Percentiles rank a stretch among this genome's conserved stretches.
Evolutionary conservation across 1,140 invertebrate genomes (phyloP).

Genomic region (Eumaeus atala): DNA sequence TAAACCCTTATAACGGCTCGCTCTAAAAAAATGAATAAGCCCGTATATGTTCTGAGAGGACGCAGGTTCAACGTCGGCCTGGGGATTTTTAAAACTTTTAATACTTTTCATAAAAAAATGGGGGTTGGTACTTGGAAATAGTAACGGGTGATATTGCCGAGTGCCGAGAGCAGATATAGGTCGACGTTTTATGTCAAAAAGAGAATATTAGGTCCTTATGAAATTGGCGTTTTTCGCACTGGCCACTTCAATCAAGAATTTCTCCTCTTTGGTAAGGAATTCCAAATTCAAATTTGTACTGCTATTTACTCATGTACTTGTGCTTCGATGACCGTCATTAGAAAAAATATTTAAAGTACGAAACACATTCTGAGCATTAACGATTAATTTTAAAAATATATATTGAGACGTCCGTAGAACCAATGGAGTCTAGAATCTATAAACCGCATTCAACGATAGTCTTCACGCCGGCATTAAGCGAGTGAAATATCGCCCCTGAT

Average conservation of each 20-base stretch:
- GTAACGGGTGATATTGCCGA: background rate
- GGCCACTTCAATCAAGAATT: background rate
- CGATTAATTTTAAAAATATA: too few species aligned
- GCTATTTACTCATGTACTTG: too few species aligned
- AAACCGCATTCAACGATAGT: too few species aligned
- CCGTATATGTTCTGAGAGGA: conserved; percentile 3
- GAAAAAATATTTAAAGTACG: too few species aligned
- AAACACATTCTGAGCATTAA: too few species aligned
- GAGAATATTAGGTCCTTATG: background rate
- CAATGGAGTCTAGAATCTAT: too few species aligned
- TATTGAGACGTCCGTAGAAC: too few species aligned
- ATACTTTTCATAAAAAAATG: conserved; percentile 12
- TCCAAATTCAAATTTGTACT: background rate
- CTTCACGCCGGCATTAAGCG: too few species aligned
- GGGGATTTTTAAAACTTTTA: conserved; percentile 1
- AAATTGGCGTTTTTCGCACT: too few species aligned
- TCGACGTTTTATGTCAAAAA: background rate
- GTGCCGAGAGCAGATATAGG: background rate
- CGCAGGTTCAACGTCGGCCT: background rate
- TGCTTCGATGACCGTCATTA: background rate
- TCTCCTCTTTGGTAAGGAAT: background rate
- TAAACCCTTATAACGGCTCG: background rate
- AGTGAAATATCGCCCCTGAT: too few species aligned
- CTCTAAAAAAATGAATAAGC: conserved; percentile 5
- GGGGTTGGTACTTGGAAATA: background rate